Percentiles rank a stretch among this genome's conserved stretches.
Evolutionary conservation across 2,113 vertebrate genomes (phyloP).

Genomic region (Microtus montanus): DNA sequence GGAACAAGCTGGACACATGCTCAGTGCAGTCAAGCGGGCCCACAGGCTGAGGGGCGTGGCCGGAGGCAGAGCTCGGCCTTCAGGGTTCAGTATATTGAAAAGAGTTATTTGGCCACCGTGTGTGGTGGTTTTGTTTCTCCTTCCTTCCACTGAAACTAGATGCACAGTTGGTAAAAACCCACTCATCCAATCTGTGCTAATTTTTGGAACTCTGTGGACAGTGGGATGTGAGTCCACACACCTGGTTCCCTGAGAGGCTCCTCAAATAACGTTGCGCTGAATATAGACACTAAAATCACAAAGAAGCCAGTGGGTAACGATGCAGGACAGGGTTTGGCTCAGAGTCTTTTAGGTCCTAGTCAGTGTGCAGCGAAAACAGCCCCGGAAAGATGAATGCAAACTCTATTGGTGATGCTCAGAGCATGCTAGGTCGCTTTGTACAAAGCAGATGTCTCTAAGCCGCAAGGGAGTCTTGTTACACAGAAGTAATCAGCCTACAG

Average conservation of each 20-base stretch:
- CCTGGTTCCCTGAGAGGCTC: neutral
- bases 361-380: neutral
- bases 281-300: neutral
- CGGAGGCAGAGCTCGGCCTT: neutral
- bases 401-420: neutral
- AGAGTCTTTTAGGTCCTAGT: neutral
- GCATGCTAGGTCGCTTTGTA: neutral
- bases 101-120: neutral
- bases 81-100: neutral
- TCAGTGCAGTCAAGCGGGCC: neutral
- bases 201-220: neutral
- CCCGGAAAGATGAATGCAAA: neutral
- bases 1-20: constrained; percentile 47
- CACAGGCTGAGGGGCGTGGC: neutral
- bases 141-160: neutral
- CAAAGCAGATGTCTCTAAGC: constrained; percentile 43
- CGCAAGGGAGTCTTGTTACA: neutral
- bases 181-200: neutral
- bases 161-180: neutral
- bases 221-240: neutral
- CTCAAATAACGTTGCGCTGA: neutral
- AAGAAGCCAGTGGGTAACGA: neutral
- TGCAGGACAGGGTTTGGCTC: neutral
- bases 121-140: neutral
- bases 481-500: neutral